Base-by-base conservation (phyloP, 2,113 vertebrate species). In the Telmatochromis brachygnathus region DNA sequence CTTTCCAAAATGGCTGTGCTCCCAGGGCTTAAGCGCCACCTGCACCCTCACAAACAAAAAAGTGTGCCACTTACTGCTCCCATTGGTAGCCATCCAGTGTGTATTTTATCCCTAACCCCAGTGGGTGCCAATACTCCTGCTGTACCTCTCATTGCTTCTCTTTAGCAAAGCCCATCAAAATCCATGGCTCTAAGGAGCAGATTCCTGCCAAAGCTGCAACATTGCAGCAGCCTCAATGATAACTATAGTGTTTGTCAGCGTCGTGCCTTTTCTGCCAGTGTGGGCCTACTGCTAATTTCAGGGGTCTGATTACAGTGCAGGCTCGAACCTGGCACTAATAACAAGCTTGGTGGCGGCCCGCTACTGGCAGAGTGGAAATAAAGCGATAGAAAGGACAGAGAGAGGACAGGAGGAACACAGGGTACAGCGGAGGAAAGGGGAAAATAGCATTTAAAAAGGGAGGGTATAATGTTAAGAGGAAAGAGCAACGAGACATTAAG, bases 271-370 rank as follows among this genome's bases (percentile, higher is more conserved):
- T 83, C 87, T 87, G 88, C 90, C 87, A 89, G 85, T 79, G 87
- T 87, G 86, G 56, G 23, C 84, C 92, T 79, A 35, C 79, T 53
- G 87, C 93, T 94, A 92, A 92, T 94, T 92, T 92, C 87, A 91
- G 91, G 84, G 89, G 86, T 91, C 83, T 92, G 93, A 94, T 93
- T 92, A 86, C 87, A 87, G 88, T 85, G 84, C 84, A 26, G 82
- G 82, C 79, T 88, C 51, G 65, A 84, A 84, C 83, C 83, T 89
- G 84, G 88, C 77, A 89, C 91, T 93, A 94, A 95, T 95, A 92
- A 89, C 82, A 87, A 88, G 86, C 81, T 89, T 89, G 79, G 82
- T 87, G 93, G 92, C 82, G 77, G 75, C 84, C 89, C 79, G 70
- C 54, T 88, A 81, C 83, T 82, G 92, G 81, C 87, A 87, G 82